Conservation (phyloP, 2,113 vertebrate genomes). For the Corynorhinus townsendii region DNA sequence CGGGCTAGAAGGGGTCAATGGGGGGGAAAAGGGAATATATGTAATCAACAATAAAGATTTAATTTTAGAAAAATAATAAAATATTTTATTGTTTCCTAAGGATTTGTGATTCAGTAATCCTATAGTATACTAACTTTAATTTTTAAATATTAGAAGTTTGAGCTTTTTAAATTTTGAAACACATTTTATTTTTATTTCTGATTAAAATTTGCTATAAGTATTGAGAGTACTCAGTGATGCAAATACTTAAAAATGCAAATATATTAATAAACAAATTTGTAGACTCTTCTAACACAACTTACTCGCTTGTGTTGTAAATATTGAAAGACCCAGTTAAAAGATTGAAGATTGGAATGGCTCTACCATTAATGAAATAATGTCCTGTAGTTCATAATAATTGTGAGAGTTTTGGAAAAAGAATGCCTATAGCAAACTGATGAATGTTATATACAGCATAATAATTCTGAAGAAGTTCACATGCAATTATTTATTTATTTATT, state of each 20-base stretch:
- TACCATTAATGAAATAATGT: conserved; percentile 5
- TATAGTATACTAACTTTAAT: background rate
- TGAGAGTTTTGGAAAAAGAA: background rate
- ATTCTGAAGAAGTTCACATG: background rate
- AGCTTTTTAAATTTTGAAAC: conserved; percentile 28
- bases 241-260: background rate
- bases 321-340: background rate
- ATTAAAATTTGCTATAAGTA: conserved; percentile 16
- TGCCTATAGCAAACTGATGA: background rate
- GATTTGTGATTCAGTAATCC: background rate
- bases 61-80: too few relatives aligned
- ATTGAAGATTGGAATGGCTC: background rate
- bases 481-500: too few relatives aligned
- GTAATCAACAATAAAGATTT: too few relatives aligned
- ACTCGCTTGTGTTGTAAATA: conserved; percentile 2
- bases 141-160: conserved; percentile 3
- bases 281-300: background rate
- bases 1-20: too few relatives aligned
- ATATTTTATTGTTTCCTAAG: background rate
- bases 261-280: background rate
- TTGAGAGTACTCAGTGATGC: background rate
- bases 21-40: too few relatives aligned
- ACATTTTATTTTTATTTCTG: conserved; percentile 17
- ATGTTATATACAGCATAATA: background rate
- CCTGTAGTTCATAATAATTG: background rate